phyloP scores from a whole-genome alignment of 2,113 vertebrate species.

The Sceloporus undulatus region DNA sequence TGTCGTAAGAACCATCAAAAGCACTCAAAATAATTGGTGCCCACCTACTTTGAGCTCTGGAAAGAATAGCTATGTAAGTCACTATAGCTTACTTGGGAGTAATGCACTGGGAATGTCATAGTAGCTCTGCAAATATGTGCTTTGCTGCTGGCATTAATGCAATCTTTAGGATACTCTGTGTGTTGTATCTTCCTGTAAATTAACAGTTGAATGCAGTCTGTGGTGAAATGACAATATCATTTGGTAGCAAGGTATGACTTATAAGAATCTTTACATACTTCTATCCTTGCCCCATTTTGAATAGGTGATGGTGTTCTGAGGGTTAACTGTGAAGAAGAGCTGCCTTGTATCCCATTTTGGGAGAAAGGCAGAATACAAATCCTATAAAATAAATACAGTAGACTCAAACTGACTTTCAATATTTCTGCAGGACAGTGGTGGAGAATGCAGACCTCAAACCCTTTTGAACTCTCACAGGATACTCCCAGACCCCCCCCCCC shows the following conservation, averaged over 20 bases:
- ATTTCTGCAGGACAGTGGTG: background rate
- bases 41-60: background rate
- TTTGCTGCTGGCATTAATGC: background rate
- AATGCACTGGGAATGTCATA: background rate
- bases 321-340: background rate
- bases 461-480: no score
- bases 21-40: constrained; percentile 25
- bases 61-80: background rate
- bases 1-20: constrained; percentile 6
- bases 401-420: background rate
- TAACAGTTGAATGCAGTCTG: no score
- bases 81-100: background rate
- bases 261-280: background rate
- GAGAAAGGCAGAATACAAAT: no score
- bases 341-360: no score
- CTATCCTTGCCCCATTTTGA: background rate
- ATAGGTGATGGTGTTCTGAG: background rate
- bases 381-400: no score
- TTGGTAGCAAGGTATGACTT: background rate
- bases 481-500: no score
- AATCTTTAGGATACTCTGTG: background rate
- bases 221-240: background rate
- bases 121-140: background rate
- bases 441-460: no score
- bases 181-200: background rate